phyloP scores from a whole-genome alignment of 2,888 invertebrate species.

The Sericinus montela region DNA sequence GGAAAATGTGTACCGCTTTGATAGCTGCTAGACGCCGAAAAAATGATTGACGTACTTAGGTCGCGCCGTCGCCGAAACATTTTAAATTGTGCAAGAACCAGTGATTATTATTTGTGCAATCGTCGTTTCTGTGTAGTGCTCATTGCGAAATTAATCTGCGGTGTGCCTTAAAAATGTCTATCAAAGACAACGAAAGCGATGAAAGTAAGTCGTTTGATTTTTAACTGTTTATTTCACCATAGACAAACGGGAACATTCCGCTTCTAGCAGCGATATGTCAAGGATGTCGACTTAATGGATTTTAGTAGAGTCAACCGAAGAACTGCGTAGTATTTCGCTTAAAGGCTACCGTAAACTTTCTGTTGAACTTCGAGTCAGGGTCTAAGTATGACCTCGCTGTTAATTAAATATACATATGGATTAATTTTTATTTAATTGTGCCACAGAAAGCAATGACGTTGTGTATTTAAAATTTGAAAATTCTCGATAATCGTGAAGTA shows the following conservation, averaged over 20 bases:
- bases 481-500: too few species aligned
- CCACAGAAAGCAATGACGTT: too few species aligned
- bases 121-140: constrained; percentile 37
- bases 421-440: neutral
- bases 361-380: constrained; percentile 24
- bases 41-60: constrained; percentile 6
- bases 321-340: constrained; percentile 62
- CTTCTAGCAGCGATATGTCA: constrained; percentile 47
- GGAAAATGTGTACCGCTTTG: constrained; percentile 22
- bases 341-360: constrained; percentile 41
- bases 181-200: constrained; percentile 25
- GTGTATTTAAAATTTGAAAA: too few species aligned
- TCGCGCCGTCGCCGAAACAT: constrained; percentile 30
- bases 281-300: constrained; percentile 60
- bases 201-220: constrained; percentile 43
- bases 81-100: constrained; percentile 42
- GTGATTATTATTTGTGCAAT: constrained; percentile 39
- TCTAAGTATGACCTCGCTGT: constrained; percentile 8
- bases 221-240: constrained; percentile 17
- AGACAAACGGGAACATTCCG: constrained; percentile 30
- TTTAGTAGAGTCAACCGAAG: constrained; percentile 51
- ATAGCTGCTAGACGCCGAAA: constrained; percentile 16
- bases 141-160: constrained; percentile 23
- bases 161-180: constrained; percentile 25
- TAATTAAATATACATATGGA: neutral